Evolutionary conservation across 2,888 invertebrate species (phyloP), one percentile per base, ranked within the genome.

Genomic region (Euzophera pinguis): DNA sequence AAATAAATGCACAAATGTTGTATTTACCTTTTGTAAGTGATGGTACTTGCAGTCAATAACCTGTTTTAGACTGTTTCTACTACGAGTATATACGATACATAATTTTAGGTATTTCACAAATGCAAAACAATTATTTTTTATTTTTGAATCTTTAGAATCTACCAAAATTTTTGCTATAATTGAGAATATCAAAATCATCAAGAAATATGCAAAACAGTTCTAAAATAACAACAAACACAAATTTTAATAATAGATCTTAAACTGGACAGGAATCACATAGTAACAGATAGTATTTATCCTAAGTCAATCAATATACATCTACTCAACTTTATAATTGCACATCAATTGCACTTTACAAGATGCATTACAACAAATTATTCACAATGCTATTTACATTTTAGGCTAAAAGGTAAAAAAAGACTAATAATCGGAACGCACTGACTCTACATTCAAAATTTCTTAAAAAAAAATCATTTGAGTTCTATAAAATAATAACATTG

Each of bases 271-370:
- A 67, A 77, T 77, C 75, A 81, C 76, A 78, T 79, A 69, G 77
- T 73, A 86, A 86, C 86, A 85, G 74, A 80, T 71, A 74, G 63
- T 65, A 60, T 69, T 58, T 78, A 82, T 59, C 53, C 72, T 81
- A 81, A 59, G 63, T 71, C 66, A 27, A 43, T 43, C 43, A 75
- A 75, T 87, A 84, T 87, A 86, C 75, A 85, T 78, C 87, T 90
- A 90, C 84, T 84, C 84, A 87, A 87, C 87, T 80, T 78, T 70
- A 78, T 84, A 84, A 85, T 85, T 86, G 84, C 88, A 87, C 87
- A 78, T 82, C 87, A 87, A 87, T 84, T 85, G 85, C 87, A 86
- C 87, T 88, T 88, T 86, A 87, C 84, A 88, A 85, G 84, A 84
- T 83, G 84, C 86, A 85, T 85, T 89, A 90, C 87, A 90, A 89